These are phyloP conservation scores for Agrypnus murinus DNA, from an alignment of 2,888 invertebrate species.

Conservation along the genomic window DNA sequence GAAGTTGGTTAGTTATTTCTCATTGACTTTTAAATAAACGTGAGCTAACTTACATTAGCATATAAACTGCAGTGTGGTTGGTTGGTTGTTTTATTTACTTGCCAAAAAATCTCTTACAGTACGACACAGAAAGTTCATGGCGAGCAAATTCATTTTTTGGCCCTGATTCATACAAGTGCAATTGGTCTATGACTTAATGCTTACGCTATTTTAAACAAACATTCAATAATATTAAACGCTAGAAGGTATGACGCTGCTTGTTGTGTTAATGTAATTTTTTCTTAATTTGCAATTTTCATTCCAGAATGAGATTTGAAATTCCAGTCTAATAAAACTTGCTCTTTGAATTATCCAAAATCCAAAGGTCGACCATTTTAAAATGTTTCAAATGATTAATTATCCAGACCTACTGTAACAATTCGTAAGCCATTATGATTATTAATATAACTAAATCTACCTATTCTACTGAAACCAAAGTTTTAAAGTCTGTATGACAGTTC, in stretches of 20 bases:
- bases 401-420: conserved; percentile 7
- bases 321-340: too few species aligned
- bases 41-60: conserved; percentile 27
- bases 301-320: too few species aligned
- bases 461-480: conserved; percentile 19
- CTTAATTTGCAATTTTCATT: too few species aligned
- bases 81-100: background rate
- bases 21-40: conserved; percentile 29
- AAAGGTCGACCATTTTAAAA: too few species aligned
- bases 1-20: too few species aligned
- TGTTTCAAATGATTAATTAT: conserved; percentile 6
- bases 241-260: conserved; percentile 6
- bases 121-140: conserved; percentile 15
- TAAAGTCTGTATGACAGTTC: conserved; percentile 19
- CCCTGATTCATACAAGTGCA: conserved; percentile 26
- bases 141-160: conserved; percentile 23
- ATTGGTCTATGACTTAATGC: conserved; percentile 26
- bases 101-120: conserved; percentile 15
- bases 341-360: too few species aligned
- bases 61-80: conserved; percentile 23
- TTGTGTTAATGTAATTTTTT: too few species aligned
- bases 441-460: conserved; percentile 27
- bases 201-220: conserved; percentile 17
- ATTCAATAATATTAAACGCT: conserved; percentile 5
- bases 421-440: conserved; percentile 6